phyloP scores from a whole-genome alignment of 2,113 vertebrate genomes.

The Antechinus stuartii region DNA sequence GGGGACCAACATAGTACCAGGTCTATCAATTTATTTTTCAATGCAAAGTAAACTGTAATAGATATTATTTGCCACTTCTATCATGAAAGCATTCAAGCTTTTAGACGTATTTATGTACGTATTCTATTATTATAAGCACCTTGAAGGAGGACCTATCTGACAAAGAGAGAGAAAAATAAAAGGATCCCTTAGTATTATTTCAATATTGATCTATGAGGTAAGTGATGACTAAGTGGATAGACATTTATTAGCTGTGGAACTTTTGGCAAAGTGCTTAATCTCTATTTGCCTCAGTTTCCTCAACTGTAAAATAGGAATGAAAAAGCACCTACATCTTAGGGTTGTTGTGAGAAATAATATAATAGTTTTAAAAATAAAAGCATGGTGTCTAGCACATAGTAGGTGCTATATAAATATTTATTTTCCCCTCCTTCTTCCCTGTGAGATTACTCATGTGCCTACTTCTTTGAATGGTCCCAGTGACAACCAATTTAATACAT shows the following conservation, averaged over 20 bases:
- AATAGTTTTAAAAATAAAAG: background rate
- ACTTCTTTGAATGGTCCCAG: background rate
- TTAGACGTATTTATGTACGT: background rate
- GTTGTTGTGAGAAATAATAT: background rate
- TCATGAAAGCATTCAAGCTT: background rate
- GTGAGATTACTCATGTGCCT: background rate
- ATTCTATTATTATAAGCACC: background rate
- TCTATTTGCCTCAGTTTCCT: background rate
- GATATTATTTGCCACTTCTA: background rate
- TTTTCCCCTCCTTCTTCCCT: background rate
- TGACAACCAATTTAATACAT: background rate
- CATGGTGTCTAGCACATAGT: background rate
- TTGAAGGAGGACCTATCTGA: background rate
- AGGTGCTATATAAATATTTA: background rate
- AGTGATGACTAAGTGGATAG: background rate
- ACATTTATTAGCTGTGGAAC: background rate
- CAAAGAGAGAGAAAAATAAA: background rate
- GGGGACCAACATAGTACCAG: background rate
- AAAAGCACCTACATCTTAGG: background rate
- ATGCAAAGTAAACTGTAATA: background rate
- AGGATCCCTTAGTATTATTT: background rate
- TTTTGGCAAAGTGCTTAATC: background rate
- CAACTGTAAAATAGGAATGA: background rate
- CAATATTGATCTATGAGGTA: background rate
- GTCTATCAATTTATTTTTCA: background rate